Evolutionary conservation across 2,113 vertebrate genomes (phyloP).

Genomic region (Potamarius usumacintae): DNA sequence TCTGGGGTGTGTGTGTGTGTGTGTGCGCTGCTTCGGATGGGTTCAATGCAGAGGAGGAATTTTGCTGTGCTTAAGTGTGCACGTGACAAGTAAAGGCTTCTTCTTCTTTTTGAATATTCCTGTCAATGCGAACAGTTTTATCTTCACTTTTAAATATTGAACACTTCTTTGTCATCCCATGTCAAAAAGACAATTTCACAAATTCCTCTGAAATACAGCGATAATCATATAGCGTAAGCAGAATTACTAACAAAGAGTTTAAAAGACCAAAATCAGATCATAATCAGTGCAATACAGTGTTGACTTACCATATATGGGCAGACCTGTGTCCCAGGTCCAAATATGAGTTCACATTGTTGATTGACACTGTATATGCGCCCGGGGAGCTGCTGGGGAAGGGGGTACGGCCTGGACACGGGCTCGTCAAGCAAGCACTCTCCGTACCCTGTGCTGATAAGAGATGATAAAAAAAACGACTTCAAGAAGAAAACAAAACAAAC

Average conservation of each 20-base stretch:
- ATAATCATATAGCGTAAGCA: no score
- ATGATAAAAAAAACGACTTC: constrained; percentile 71
- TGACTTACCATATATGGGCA: constrained; percentile 97
- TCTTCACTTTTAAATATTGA: no score
- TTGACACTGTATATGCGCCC: constrained; percentile 92
- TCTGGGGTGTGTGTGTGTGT: no score
- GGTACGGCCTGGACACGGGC: constrained; percentile 86
- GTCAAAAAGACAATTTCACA: no score
- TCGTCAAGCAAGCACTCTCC: constrained; percentile 97
- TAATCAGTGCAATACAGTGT: background rate
- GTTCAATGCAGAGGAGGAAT: no score
- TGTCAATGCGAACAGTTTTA: no score
- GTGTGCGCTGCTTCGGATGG: no score
- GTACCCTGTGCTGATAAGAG: constrained; percentile 90
- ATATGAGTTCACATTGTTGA: constrained; percentile 99
- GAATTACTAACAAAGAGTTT: background rate
- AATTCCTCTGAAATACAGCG: background rate
- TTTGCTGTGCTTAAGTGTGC: no score
- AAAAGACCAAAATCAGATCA: background rate
- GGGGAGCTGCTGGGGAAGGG: constrained; percentile 87
- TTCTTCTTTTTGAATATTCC: no score
- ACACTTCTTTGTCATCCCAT: no score
- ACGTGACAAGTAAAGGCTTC: no score
- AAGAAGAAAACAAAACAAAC: constrained; percentile 65
- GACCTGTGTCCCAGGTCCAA: constrained; percentile 94